Base-by-base conservation (phyloP, 2,888 invertebrate species). In the Eristalis pertinax region DNA sequence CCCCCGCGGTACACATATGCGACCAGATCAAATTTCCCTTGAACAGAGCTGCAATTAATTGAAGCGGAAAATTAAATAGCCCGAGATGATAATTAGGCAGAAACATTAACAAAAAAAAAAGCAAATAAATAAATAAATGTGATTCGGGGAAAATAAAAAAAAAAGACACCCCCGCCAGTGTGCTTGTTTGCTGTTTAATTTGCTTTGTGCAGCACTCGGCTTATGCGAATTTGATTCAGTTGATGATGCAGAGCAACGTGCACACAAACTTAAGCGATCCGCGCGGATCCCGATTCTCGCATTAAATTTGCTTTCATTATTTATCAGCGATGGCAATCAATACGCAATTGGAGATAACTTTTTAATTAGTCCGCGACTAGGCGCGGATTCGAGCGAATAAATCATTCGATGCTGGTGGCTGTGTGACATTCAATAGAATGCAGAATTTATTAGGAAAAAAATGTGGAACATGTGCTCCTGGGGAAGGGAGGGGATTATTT, bases 41-140 rank as follows among this genome's bases (percentile, higher is more conserved):
- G 19, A 13, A 11, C 19, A 22, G 38, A 29, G 50, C 8, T 19
- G 7, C 29, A 64, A 75, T 60, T 82, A 82, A 82, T 77, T 77
- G 76, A 67, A 26, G 62, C 70, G 50, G 26, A 72, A 77, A 76
- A 76, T 77, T 76, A 38, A 62, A 72, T 62, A 77, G 11, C 26
- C 13, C 43, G 76, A 62, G 24, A 65, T 43, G 43, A 82, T 70
- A 82, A 76, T 76, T 76, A 76, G 62, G 26, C 60, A 72, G 38
- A 38, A 60, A 43, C 58, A 58, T 60, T 63, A 41, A 3, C 13
- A 7, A 29, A 41, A 35, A 38, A 35, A 4, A 75, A 68, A 24
- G 11, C 1, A 15, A 15, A 13, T 41, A 13, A 26, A n/a, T n/a
- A 13, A 41, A 41, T 41, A 13, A n/a, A 43, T 43, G 15, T 15